phyloP scores from a whole-genome alignment of 1,140 invertebrate genomes.

The Zaprionus ghesquierei region DNA sequence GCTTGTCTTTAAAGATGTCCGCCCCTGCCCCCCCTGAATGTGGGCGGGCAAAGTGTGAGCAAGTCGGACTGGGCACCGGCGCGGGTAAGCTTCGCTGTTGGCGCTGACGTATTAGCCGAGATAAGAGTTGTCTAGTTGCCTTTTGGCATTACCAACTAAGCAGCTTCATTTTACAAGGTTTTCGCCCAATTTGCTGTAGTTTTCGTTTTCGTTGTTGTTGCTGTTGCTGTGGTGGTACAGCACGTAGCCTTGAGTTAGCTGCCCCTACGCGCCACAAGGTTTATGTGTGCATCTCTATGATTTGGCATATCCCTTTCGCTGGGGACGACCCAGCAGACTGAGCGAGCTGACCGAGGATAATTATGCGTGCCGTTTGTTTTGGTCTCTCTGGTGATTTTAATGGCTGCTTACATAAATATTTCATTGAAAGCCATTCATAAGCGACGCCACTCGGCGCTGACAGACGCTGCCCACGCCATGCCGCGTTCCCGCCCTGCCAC shows the following conservation, averaged over 20 bases:
- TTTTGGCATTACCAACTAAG: constrained; percentile 20
- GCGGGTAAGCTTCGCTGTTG: constrained; percentile 9
- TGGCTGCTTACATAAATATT: constrained; percentile 75
- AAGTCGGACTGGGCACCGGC: not conserved
- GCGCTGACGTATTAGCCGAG: not conserved
- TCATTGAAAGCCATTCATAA: constrained; percentile 76
- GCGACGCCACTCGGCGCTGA: constrained; percentile 48
- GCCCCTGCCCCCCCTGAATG: too few relatives aligned
- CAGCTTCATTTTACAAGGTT: constrained; percentile 10
- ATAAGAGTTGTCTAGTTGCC: constrained; percentile 14
- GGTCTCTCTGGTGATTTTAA: constrained; percentile 44
- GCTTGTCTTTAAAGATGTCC: not conserved
- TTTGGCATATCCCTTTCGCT: not conserved
- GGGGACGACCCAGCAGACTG: not conserved
- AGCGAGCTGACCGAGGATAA: constrained; percentile 11
- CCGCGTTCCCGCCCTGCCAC: constrained; percentile 7
- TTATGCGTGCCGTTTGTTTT: constrained; percentile 25
- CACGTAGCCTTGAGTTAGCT: constrained; percentile 27
- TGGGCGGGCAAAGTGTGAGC: too few relatives aligned
- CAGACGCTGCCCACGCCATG: constrained; percentile 41
- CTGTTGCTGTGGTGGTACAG: constrained; percentile 11
- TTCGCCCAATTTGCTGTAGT: constrained; percentile 1
- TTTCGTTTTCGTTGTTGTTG: not conserved
- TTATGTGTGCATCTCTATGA: not conserved
- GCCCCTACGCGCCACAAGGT: not conserved